Evolutionary conservation across 2,113 vertebrate species (phyloP).

Genomic region (Fukomys damarensis): DNA sequence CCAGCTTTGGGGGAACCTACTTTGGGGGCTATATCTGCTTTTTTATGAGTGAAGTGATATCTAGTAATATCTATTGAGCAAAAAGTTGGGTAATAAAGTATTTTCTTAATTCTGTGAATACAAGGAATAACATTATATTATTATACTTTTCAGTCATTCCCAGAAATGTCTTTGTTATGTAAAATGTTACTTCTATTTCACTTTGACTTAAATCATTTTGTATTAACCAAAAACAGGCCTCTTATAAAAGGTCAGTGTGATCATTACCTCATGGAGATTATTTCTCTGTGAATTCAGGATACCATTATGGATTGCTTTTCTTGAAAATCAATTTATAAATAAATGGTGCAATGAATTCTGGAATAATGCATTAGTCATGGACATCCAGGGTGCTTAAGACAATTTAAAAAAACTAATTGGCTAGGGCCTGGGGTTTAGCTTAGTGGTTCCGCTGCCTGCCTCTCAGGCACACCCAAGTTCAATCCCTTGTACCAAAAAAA

Average conservation of each 20-base stretch:
- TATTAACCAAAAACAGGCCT: conserved; percentile 21
- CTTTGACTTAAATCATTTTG: neutral
- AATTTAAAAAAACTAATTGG: neutral
- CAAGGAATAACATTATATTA: neutral
- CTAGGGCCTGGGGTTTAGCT: too few relatives aligned
- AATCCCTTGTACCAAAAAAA: too few relatives aligned
- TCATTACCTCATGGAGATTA: neutral
- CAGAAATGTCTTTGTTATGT: neutral
- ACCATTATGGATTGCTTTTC: neutral
- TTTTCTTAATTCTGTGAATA: conserved; percentile 18
- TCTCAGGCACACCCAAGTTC: too few relatives aligned
- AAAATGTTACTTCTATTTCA: conserved; percentile 19
- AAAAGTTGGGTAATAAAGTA: neutral
- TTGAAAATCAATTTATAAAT: conserved; percentile 48
- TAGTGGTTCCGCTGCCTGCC: too few relatives aligned
- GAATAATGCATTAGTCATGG: neutral
- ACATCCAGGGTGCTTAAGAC: neutral
- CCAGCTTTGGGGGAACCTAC: neutral
- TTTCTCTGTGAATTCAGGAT: neutral
- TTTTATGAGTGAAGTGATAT: neutral
- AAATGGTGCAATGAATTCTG: conserved; percentile 16
- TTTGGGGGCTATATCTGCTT: neutral
- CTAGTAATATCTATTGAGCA: neutral
- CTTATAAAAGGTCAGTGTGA: neutral
- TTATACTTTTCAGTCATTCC: neutral